A percentile compares a stretch with the other conserved stretches of the same genome.
Evolutionary conservation across 92 coral and sea anemone genomes (phyloP).

Genomic region (Pocillopora meandrina): DNA sequence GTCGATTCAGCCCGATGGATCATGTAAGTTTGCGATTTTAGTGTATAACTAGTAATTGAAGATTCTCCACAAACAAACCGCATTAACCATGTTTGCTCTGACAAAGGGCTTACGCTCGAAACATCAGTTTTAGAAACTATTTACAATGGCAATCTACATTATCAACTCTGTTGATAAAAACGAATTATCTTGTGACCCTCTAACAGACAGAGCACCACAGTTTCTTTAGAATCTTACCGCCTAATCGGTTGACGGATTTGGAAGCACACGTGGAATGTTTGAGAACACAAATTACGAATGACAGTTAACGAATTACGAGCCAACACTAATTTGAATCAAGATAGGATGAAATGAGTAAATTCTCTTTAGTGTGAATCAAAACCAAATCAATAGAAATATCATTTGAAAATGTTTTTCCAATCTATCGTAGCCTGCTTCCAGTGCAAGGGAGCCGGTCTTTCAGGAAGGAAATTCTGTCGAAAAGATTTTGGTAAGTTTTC

Average conservation of each 20-base stretch:
- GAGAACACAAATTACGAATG: not conserved
- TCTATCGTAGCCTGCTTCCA: conserved; percentile 74
- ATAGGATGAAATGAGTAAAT: no score
- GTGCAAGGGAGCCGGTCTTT: conserved; percentile 75
- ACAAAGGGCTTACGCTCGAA: no score
- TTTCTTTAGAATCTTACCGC: no score
- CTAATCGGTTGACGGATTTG: no score
- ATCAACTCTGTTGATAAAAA: no score
- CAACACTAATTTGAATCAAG: not conserved
- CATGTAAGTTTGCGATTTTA: conserved; percentile 21
- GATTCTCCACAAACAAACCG: no score
- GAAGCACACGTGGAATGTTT: no score
- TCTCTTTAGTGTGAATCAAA: not conserved
- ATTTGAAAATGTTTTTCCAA: not conserved
- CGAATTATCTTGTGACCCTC: no score
- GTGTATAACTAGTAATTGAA: not conserved
- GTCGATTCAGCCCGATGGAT: conserved; percentile 64
- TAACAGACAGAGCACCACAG: no score
- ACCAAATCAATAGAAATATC: not conserved
- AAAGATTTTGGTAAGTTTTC: conserved; percentile 80
- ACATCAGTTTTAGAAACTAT: no score
- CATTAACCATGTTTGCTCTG: no score
- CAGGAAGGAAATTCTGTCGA: conserved; percentile 84
- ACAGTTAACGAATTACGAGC: not conserved
- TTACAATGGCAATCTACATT: no score